Evolutionary conservation across 2,113 vertebrate species (phyloP).

Genomic region (Xiphias gladius): DNA sequence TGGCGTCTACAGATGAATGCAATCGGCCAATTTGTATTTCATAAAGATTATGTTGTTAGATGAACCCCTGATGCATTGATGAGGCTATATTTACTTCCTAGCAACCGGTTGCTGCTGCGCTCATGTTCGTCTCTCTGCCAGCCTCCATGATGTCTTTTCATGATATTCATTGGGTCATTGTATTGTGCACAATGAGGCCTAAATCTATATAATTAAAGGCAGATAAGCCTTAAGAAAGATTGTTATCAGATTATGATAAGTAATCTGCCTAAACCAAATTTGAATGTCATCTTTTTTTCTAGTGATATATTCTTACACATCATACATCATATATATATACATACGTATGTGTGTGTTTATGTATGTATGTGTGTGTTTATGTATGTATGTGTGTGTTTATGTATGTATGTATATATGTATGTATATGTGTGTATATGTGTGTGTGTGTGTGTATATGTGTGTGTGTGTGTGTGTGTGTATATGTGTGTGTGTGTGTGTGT

Average conservation of each 20-base stretch:
- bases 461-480: no score
- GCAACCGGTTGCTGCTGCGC: conserved; percentile 73
- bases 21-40: conserved; percentile 74
- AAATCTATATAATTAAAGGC: conserved; percentile 81
- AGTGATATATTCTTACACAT: not conserved
- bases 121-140: conserved; percentile 64
- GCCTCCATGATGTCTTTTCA: conserved; percentile 74
- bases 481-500: no score
- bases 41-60: conserved; percentile 80
- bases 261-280: conserved; percentile 64
- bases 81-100: conserved; percentile 83
- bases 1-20: conserved; percentile 69
- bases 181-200: conserved; percentile 74
- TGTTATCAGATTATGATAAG: conserved; percentile 72
- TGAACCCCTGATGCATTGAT: conserved; percentile 76
- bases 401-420: no score
- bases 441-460: no score
- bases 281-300: conserved; percentile 34
- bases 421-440: no score
- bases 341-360: not conserved
- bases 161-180: conserved; percentile 75
- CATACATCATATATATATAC: not conserved
- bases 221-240: conserved; percentile 73
- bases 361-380: not conserved
- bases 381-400: no score